Evolutionary conservation across 2,113 vertebrate genomes (phyloP), one percentile per base, ranked within the genome.

Genomic region (Corynorhinus townsendii): DNA sequence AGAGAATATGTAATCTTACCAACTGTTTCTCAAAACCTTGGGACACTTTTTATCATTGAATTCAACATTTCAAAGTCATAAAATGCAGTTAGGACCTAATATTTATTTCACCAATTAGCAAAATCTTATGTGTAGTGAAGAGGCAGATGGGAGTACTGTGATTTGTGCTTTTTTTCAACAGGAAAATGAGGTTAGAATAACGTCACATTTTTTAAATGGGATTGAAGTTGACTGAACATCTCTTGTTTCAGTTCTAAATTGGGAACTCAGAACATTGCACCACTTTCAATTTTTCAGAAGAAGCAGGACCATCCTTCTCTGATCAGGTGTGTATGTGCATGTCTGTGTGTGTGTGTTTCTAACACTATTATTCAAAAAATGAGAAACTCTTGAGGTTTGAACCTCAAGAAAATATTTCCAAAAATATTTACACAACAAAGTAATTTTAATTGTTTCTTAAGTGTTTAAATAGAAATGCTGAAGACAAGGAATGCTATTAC

Each of bases 271-370:
- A 11, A 49, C 69, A 52, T 54, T 28, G 24, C 59, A 62, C 26
- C 59, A 62, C 9, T n/a, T 38, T 28, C 12, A 86, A 43, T 49
- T 54, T 86, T 66, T 52, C 33, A 73, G 52, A 82, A 69, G 90
- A 87, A 68, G 79, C 76, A 62, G 35, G 92, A 95, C 33, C 38
- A 81, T 52, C 52, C 45, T 73, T 81, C 81, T 92, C 71, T 77
- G 10, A 94, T 49, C 96, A 96, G 96, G 96, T 97, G 80, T 96
- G 96, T 95, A 52, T 82, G 16, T 85, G 2, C n/a, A n/a, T n/a
- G n/a, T 40, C 3, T 40, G 38, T 40, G 38, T 40, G 38, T 20
- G 1, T 86, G 43, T 59, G 35, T 52, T 86, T 94, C 35, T 79
- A 75, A 73, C 64, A 28, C 17, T 82, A 5, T 77, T 89, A 62